Evolutionary conservation across 1,140 invertebrate species (phyloP).

Genomic region (Anadara kagoshimensis): DNA sequence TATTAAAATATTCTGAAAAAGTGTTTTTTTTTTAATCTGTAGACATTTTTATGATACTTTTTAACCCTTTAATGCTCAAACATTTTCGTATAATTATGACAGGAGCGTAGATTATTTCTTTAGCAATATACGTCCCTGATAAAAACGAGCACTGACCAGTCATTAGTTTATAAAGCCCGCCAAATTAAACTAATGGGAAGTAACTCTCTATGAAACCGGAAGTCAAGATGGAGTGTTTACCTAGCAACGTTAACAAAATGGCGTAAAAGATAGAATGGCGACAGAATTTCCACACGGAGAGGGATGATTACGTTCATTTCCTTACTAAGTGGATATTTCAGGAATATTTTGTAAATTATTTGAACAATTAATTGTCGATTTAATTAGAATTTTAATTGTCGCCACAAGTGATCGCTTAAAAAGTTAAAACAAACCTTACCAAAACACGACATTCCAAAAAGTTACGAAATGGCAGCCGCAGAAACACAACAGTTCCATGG

Average conservation of each 20-base stretch:
- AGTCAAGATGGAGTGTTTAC: not conserved
- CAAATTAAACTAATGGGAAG: too few species aligned
- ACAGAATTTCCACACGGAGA: slow-evolving; percentile 5
- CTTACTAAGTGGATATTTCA: slow-evolving; percentile 3
- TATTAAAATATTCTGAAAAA: too few species aligned
- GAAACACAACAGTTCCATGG: slow-evolving; percentile 15
- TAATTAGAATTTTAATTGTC: not conserved
- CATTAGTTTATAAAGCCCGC: too few species aligned
- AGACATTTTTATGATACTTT: too few species aligned
- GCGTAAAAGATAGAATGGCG: not conserved
- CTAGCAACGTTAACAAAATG: slow-evolving; percentile 14
- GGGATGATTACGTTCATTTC: slow-evolving; percentile 1
- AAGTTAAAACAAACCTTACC: too few species aligned
- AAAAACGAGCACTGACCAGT: too few species aligned
- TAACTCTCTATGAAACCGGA: not conserved
- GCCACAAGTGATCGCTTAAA: not conserved
- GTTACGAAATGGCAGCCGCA: slow-evolving; percentile 12
- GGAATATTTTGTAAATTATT: not conserved
- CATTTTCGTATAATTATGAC: too few species aligned
- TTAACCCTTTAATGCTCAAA: too few species aligned
- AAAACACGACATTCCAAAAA: not conserved
- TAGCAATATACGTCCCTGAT: too few species aligned
- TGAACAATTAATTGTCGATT: not conserved
- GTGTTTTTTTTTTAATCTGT: too few species aligned
- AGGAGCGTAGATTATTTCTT: too few species aligned